Percentiles rank a stretch among this genome's conserved stretches.
Conservation (phyloP, 2,797 vertebrate species). For the Sebastes taczanowskii region DNA sequence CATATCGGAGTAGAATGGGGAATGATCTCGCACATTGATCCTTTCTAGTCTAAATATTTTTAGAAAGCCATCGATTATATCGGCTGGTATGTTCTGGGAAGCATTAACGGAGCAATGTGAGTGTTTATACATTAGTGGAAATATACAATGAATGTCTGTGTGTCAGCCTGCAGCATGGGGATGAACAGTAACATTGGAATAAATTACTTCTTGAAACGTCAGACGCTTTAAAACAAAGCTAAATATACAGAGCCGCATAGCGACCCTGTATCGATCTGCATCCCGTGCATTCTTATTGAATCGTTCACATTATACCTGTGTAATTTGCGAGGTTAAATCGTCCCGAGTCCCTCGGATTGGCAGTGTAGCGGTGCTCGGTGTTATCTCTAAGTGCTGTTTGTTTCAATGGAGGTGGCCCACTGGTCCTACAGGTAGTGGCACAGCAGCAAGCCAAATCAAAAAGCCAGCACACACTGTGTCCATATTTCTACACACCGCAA, state of each 20-base stretch:
- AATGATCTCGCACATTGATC: constrained; percentile 81
- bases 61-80: constrained; percentile 83
- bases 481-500: constrained; percentile 24
- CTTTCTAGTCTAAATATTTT: constrained; percentile 82
- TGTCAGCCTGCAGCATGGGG: constrained; percentile 2
- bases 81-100: constrained; percentile 80
- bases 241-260: background rate
- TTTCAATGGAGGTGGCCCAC: constrained; percentile 4
- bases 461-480: constrained; percentile 30
- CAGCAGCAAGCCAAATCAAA: constrained; percentile 43
- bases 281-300: background rate
- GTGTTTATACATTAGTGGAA: constrained; percentile 48
- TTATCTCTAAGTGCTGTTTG: constrained; percentile 16
- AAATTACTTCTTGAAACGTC: background rate
- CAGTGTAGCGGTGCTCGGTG: background rate
- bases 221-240: background rate
- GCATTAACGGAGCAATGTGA: constrained; percentile 70
- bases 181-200: background rate
- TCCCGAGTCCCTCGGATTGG: background rate
- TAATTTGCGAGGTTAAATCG: constrained; percentile 7
- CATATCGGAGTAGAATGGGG: constrained; percentile 71
- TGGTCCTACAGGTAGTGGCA: constrained; percentile 30
- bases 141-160: constrained; percentile 24
- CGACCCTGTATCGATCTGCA: background rate
- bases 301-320: background rate